Evolutionary conservation across 2,797 vertebrate genomes (phyloP), one percentile per base, ranked within the genome.

Genomic region (Euphonia xanthogaster): DNA sequence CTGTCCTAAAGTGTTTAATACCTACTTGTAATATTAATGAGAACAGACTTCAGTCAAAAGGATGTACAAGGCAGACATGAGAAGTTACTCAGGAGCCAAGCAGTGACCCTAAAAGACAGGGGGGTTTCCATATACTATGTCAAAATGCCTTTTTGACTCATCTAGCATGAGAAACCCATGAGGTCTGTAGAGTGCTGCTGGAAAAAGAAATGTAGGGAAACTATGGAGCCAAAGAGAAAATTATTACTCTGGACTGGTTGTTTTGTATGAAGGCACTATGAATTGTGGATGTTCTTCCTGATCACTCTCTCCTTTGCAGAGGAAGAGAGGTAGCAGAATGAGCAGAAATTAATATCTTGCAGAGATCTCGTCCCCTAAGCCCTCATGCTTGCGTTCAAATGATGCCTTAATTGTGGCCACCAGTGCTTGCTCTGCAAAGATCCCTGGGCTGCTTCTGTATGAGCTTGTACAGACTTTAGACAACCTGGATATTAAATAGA

Each of bases 171-270:
- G 45, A 53, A 61, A n/a, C 6, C 6, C 27, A 9, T 18, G 22
- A 53, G 18, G 2, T 51, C 22, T 51, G 14, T 22, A 35, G 47
- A 53, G 7, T n/a, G 16, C 27, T 27, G 14, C n/a, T 31, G 44
- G n/a, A 6, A n/a, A 53, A 61, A 22, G n/a, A 31, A 37, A 81
- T 22, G 22, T 9, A 27, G 11, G 42, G 39, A 9, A 53, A 44
- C 6, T 12, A 18, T 37, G 47, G 22, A 37, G 7, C 13, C 55
- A 31, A 70, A 44, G 55, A 81, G 45, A 30, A 70, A 21, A 81
- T 60, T 35, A 21, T 25, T 35, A 7, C 31, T 42, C 10, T 1
- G 2, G 7, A 6, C 3, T 48, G 24, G 0, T 33, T n/a, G 28
- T 66, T 30, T 30, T 33, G 13, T 30, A 33, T 30, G 31, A 24